A percentile compares a stretch with the other conserved stretches of the same genome.
Evolutionary conservation across 1,140 invertebrate genomes (phyloP).

Genomic region (Drosophila auraria): DNA sequence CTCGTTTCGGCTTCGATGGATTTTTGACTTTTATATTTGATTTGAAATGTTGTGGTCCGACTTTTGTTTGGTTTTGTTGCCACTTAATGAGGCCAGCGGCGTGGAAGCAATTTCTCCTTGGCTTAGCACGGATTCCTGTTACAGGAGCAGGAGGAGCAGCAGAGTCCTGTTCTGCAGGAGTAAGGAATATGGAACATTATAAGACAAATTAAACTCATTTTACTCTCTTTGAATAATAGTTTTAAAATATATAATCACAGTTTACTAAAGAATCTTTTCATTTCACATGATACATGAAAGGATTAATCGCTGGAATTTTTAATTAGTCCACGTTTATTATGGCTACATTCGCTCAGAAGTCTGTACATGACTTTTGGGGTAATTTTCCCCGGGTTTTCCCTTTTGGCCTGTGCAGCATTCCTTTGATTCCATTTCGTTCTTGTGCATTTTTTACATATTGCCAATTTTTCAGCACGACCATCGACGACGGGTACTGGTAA

Average conservation of each 20-base stretch:
- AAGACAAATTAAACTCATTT: neutral
- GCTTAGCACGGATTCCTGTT: conserved; percentile 3
- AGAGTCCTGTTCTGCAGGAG: neutral
- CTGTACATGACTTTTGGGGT: neutral
- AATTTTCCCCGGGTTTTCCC: conserved; percentile 4
- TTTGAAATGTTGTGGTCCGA: conserved; percentile 81
- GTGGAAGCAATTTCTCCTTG: conserved; percentile 69
- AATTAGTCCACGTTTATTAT: conserved; percentile 59
- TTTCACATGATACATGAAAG: neutral
- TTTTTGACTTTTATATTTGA: conserved; percentile 84
- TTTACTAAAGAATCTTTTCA: neutral
- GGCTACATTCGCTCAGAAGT: conserved; percentile 1
- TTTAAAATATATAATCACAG: neutral
- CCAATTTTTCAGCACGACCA: conserved; percentile 47
- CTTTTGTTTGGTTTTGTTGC: conserved; percentile 65
- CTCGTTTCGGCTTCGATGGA: conserved; percentile 71
- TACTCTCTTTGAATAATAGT: neutral
- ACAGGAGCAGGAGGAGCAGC: neutral
- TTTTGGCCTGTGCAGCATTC: conserved; percentile 42
- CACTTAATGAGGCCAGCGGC: conserved; percentile 74
- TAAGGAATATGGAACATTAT: neutral
- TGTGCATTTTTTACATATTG: conserved; percentile 54
- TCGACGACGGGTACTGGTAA: conserved; percentile 40
- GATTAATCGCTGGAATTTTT: conserved; percentile 62
- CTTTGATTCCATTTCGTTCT: conserved; percentile 49